Evolutionary conservation across 2,797 vertebrate species (phyloP), one percentile per base, ranked within the genome.

Genomic region (Labroides dimidiatus): DNA sequence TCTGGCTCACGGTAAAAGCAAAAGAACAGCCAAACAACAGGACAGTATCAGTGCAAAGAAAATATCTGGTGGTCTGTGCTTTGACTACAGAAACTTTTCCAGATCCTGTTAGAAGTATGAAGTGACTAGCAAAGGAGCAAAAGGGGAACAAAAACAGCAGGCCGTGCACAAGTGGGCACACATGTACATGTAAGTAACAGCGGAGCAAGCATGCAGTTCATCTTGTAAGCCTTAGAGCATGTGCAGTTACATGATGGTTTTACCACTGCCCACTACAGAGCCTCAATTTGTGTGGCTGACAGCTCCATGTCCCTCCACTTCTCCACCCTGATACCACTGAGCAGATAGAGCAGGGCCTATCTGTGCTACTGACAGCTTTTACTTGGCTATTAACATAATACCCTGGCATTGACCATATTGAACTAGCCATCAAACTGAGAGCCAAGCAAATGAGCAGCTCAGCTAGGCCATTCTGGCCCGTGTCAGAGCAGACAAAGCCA

Each of bases 401-500:
- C 74, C 70, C 76, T 86, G 86, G 84, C 81, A 64, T 78, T 69
- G 76, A 74, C 85, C 81, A 68, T 72, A 75, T 78, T 84, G 80
- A 88, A 84, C 53, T 68, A 69, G 70, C 81, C 64, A 60, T 54
- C 2, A 60, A 64, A 65, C 36, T 15, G 14, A n/a, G 69, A 83
- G 84, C 81, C 76, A 80, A 84, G 74, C 86, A 84, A 90, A 89
- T 86, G 85, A 89, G 89, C 78, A 64, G 70, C 72, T 60, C 87
- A 86, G 87, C 85, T 90, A 84, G 81, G 82, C 81, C 80, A 60
- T 69, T 58, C 17, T 61, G 87, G 82, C 84, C 84, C 78, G 72
- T 70, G 80, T 81, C 77, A 59, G 78, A 63, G 76, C 84, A 77
- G 72, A 91, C 82, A 88, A 90, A 90, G 79, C 88, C 83, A 70